Evolutionary conservation across 2,888 invertebrate species (phyloP).

Genomic region (Nomada goodeniana): DNA sequence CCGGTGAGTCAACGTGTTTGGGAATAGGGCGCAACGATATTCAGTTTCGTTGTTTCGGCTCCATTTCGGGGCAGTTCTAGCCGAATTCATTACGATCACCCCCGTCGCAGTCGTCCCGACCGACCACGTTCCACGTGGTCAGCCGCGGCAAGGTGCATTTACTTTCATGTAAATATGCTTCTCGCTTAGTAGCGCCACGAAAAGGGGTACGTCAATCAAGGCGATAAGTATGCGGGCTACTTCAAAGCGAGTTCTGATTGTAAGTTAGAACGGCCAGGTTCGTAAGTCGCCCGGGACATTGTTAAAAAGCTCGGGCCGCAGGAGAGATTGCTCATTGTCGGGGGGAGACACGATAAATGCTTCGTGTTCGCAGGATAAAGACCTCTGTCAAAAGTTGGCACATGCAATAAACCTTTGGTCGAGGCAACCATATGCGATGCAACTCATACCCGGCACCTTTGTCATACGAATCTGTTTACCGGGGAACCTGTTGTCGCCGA

Average conservation of each 20-base stretch:
- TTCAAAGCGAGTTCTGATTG: conserved; percentile 62
- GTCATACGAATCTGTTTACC: neutral
- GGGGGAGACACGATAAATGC: conserved; percentile 56
- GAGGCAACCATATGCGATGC: conserved; percentile 37
- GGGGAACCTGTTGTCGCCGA: conserved; percentile 7
- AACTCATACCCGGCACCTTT: neutral
- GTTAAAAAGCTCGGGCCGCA: conserved; percentile 55
- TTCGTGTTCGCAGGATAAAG: conserved; percentile 49
- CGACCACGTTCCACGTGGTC: conserved; percentile 29
- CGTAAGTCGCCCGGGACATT: conserved; percentile 63
- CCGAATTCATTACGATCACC: conserved; percentile 41
- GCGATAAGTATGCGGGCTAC: conserved; percentile 71
- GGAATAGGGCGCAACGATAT: neutral
- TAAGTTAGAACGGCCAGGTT: conserved; percentile 57
- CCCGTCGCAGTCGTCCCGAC: neutral
- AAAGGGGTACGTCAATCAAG: conserved; percentile 68
- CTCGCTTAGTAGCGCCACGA: conserved; percentile 56
- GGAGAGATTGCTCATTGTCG: conserved; percentile 42
- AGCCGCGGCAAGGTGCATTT: conserved; percentile 63
- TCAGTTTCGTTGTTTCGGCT: conserved; percentile 12
- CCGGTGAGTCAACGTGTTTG: no score
- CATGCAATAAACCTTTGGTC: conserved; percentile 51
- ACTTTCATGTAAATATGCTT: conserved; percentile 70
- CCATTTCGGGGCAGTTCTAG: conserved; percentile 24
- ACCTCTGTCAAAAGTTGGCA: conserved; percentile 53